Conservation (phyloP, 2,797 vertebrate species). For the Rhinoraja longicauda region DNA sequence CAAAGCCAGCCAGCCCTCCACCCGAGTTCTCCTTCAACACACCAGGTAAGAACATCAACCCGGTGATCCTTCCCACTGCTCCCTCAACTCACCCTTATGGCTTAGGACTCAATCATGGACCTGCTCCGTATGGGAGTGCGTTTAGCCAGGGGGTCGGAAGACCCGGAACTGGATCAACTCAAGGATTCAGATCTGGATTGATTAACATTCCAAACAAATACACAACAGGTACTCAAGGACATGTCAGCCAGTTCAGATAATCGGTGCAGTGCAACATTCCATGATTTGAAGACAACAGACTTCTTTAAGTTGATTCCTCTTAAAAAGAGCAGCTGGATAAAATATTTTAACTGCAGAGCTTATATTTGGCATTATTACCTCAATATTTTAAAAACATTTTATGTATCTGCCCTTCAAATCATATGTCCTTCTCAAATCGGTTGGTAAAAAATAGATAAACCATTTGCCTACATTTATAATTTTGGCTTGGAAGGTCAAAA, state of each 20-base stretch:
- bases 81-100: slow-evolving; percentile 69
- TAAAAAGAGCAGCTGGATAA: neutral
- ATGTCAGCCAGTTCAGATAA: slow-evolving; percentile 63
- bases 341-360: neutral
- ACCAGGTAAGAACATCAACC: slow-evolving; percentile 74
- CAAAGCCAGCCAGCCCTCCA: slow-evolving; percentile 78
- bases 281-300: neutral
- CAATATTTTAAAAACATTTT: neutral
- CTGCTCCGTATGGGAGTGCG: slow-evolving; percentile 58
- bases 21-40: slow-evolving; percentile 90
- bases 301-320: slow-evolving; percentile 4
- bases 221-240: slow-evolving; percentile 60
- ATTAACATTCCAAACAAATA: slow-evolving; percentile 64
- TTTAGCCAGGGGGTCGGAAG: slow-evolving; percentile 64
- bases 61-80: slow-evolving; percentile 67
- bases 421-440: neutral
- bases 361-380: slow-evolving; percentile 1
- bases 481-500: neutral
- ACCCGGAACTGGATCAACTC: slow-evolving; percentile 58
- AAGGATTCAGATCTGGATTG: slow-evolving; percentile 76
- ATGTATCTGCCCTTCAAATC: neutral
- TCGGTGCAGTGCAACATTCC: slow-evolving; percentile 43
- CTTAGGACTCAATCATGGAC: slow-evolving; percentile 67
- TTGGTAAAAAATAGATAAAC: neutral
- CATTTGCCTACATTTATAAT: neutral